Evolutionary conservation across 2,113 vertebrate genomes (phyloP).

Genomic region (Eupsittula cactorum): DNA sequence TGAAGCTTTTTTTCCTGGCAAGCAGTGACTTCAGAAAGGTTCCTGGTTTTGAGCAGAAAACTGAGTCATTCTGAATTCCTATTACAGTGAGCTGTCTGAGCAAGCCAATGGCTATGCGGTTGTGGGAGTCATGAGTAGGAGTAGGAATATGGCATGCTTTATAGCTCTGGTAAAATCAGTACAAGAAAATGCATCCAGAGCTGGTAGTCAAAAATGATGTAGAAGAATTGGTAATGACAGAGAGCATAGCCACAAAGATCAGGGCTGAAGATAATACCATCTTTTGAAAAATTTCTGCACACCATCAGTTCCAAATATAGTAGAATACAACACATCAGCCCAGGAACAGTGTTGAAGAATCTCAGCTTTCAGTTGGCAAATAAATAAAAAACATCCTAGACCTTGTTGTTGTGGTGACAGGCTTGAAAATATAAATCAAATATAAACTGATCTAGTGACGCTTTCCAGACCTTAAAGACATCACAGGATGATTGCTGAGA

Average conservation of each 20-base stretch:
- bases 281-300: neutral
- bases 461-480: neutral
- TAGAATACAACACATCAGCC: neutral
- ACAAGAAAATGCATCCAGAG: neutral
- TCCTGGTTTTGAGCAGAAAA: neutral
- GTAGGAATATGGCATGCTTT: neutral
- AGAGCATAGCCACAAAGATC: neutral
- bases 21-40: neutral
- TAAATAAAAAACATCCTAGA: neutral
- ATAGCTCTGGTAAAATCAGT: neutral
- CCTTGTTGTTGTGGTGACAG: neutral
- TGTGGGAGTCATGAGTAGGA: neutral
- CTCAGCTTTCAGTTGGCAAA: neutral
- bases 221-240: neutral
- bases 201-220: neutral
- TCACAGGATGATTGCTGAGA: neutral
- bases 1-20: neutral
- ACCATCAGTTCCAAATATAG: neutral
- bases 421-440: slow-evolving; percentile 1
- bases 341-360: neutral
- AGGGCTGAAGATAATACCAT: neutral
- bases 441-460: neutral
- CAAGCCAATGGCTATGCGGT: neutral
- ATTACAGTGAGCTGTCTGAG: neutral
- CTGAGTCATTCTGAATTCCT: neutral